Conservation (phyloP, 2,113 vertebrate genomes). For the Thamnophis sirtalis region DNA sequence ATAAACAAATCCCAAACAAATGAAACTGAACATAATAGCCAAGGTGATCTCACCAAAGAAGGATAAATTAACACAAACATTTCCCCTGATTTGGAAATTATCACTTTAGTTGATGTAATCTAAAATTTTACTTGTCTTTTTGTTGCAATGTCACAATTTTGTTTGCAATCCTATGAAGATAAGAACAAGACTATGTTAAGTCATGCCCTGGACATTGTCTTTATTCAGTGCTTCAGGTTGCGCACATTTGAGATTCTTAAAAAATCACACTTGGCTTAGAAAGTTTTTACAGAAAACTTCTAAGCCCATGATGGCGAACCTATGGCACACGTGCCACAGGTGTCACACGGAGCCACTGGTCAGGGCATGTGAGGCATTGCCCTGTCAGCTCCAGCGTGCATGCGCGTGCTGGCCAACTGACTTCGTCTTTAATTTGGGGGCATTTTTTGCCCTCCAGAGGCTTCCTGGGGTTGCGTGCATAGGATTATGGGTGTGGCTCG, state of each 20-base stretch:
- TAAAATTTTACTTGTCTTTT: neutral
- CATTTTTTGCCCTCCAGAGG: too few species aligned
- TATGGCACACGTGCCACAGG: too few species aligned
- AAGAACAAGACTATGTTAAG: neutral
- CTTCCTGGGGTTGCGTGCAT: too few species aligned
- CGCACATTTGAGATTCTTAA: slow-evolving; percentile 7
- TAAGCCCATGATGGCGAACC: too few species aligned
- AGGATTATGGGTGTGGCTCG: too few species aligned
- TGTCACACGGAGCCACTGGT: too few species aligned
- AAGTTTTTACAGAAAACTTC: slow-evolving; percentile 18
- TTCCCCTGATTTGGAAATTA: neutral
- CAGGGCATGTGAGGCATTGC: too few species aligned
- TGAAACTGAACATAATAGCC: neutral
- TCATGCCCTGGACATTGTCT: slow-evolving; percentile 1
- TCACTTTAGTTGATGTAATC: neutral
- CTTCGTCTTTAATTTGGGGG: too few species aligned
- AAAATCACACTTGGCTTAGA: neutral
- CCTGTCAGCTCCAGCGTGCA: too few species aligned
- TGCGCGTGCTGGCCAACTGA: too few species aligned
- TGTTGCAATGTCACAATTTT: neutral
- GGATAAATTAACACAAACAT: neutral
- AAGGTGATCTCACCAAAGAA: neutral
- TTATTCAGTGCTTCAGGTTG: neutral
- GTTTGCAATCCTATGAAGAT: neutral
- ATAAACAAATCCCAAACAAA: neutral